Base-by-base conservation (phyloP, 2,888 invertebrate genomes). In the Diloba caeruleocephala region DNA sequence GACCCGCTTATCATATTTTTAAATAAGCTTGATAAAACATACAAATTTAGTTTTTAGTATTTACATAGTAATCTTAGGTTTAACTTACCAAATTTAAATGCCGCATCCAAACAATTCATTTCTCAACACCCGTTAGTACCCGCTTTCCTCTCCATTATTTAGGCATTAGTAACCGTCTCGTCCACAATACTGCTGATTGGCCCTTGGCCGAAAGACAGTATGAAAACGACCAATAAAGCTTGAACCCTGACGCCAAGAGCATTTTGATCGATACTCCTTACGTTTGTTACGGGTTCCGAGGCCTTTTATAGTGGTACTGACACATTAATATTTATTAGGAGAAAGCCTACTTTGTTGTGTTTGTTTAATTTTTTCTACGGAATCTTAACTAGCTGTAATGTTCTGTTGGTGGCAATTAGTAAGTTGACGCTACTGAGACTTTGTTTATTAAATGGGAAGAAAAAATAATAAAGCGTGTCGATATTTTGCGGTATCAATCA, bases 181-280 rank as follows among this genome's bases (percentile, higher is more conserved):
- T 65, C 56, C 74, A 89, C 89, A 89, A 89, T 85, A 61, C 80
- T 38, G 67, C 81, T 87, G 87, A 89, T 89, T 88, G 85, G 84
- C 79, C 82, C 79, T 21, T 21, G 6, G 76, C 71, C 70, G 70
- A 68, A 72, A 75, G 68, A 72, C 60, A 66, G 64, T 71, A 54
- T 52, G 71, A 51, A 60, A 58, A 54, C 55, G 33, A 68, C 85
- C 82, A 81, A 28, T 53, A 25, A 61, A 69, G 9, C 44, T 19
- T 59, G 84, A 77, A 57, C 83, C 42, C 50, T 57, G 33, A 41
- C 46, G 54, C 37, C 44, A 34, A 32, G 45, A 49, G 67, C 41
- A 39, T 41, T 52, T 23, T 26, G 33, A 50, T 49, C 41, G 37
- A 52, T 53, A 37, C 26, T 12, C 15, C 15, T 9, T 29, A 56